Evolutionary conservation across 1,140 invertebrate genomes (phyloP).

Genomic region (Leucophenga varia): DNA sequence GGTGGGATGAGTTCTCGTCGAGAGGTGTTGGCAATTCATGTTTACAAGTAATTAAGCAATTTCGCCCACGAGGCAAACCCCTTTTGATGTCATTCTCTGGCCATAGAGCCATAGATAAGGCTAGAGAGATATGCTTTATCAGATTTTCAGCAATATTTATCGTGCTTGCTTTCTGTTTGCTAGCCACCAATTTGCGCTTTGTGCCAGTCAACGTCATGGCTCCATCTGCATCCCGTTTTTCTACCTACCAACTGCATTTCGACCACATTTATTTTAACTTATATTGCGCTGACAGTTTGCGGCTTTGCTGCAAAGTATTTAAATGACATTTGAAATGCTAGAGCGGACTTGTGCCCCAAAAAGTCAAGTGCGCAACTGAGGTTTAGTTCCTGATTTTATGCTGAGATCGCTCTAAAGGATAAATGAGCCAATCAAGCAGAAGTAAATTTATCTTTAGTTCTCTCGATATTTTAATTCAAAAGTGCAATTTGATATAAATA

Average conservation of each 20-base stretch:
- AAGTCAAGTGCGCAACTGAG: conserved; percentile 10
- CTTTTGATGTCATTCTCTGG: conserved; percentile 31
- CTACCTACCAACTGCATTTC: conserved; percentile 15
- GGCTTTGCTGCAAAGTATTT: conserved; percentile 41
- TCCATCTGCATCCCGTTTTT: too few relatives aligned
- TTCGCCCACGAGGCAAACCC: conserved; percentile 23
- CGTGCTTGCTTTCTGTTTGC: conserved; percentile 13
- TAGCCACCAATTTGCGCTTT: conserved; percentile 41
- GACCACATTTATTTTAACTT: conserved; percentile 27
- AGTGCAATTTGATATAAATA: too few relatives aligned
- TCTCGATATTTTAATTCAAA: too few relatives aligned
- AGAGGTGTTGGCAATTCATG: conserved; percentile 49
- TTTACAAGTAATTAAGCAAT: conserved; percentile 50
- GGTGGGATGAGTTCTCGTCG: too few relatives aligned
- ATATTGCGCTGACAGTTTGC: conserved; percentile 32
- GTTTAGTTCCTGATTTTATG: too few relatives aligned
- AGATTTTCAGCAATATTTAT: conserved; percentile 12
- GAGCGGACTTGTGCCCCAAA: conserved; percentile 13
- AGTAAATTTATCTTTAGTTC: too few relatives aligned
- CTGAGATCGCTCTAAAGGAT: conserved; percentile 44
- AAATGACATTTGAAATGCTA: conserved; percentile 43
- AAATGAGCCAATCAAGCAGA: conserved; percentile 12
- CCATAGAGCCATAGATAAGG: conserved; percentile 27
- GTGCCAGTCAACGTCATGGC: conserved; percentile 29
- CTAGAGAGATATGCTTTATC: conserved; percentile 32